Evolutionary conservation across 2,888 invertebrate genomes (phyloP), one percentile per base, ranked within the genome.

Genomic region (Drosophila putrida): DNA sequence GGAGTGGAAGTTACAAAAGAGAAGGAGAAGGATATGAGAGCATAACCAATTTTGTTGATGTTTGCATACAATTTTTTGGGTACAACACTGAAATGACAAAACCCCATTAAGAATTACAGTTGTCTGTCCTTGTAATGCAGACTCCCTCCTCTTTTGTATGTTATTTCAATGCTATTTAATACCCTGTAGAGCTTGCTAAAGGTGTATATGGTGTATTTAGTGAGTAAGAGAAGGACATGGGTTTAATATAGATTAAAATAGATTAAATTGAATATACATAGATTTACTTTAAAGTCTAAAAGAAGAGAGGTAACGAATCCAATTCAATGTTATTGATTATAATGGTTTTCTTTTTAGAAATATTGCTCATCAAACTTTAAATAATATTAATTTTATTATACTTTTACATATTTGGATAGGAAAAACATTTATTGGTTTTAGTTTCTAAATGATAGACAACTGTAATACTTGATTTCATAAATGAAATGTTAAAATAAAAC

Each of bases 61-160:
- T 51, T 68, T 68, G 68, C 73, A 68, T 65, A 67, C 27, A 43
- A 51, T 60, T 61, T 78, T 64, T 35, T 44, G 38, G 47, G 53
- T 51, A 58, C 51, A n/a, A 53, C n/a, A 39, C 55, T 65, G 59
- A 86, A 89, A 80, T 86, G 88, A 86, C 83, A 86, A 89, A 86
- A 86, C 71, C 75, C 81, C 84, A 86, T 83, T 89, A 80, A 71
- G 78, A 80, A 86, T 79, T 75, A 71, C 80, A 71, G 59, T 71
- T 75, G 69, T 54, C 57, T 13, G 33, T 59, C 13, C 46, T 11
- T 54, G 47, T 64, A 60, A 60, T 60, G 36, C 36, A n/a, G 36
- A 28, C 15, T n/a, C 6, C 33, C n/a, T 31, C 20, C 20, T 0
- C 20, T 50, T 54, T 46, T 70, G 44, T 67, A 60, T 72, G 46